Base-by-base conservation (phyloP, 2,888 invertebrate genomes). In the Drosophila conformis region DNA sequence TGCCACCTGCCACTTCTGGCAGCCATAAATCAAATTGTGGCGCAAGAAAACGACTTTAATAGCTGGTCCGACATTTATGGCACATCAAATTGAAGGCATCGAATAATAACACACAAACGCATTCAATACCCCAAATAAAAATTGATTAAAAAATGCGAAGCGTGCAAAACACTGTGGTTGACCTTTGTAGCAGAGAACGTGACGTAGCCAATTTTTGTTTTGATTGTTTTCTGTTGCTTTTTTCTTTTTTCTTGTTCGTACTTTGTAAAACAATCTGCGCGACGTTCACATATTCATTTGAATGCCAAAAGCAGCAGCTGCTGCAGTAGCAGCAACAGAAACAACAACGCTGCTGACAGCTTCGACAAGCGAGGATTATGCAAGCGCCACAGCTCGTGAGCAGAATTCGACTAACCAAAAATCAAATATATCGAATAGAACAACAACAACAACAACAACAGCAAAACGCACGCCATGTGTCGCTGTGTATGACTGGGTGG, bases 271-370 rank as follows among this genome's bases (percentile, higher is more conserved):
- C 72, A 75, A 75, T 77, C 69, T 66, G 69, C 59, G 77, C 82
- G 68, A 81, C 73, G 72, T 78, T 80, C 70, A 85, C 88, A 76
- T 82, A 84, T 86, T 82, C 84, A 86, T 87, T 88, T 87, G 82
- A 87, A 81, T 88, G 89, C 82, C 89, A 87, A 86, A 82, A 84
- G 72, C 86, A 87, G 88, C 83, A 80, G 83, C 81, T 76, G 53
- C 65, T 57, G 60, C 56, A 86, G 82, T 80, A 82, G 48, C 63
- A 59, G 59, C 52, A 64, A 46, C 65, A 71, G 49, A 60, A 68
- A 35, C 40, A 73, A 46, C 60, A 62, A 49, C 35, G 72, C 52
- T 63, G 83, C 84, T 82, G 88, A 83, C 86, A 83, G 88, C 67
- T 86, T 79, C 82, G 83, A 85, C 83, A 85, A 74, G 75, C 80